Evolutionary conservation across 2,797 vertebrate genomes (phyloP).

Genomic region (Eospalax fontanierii): DNA sequence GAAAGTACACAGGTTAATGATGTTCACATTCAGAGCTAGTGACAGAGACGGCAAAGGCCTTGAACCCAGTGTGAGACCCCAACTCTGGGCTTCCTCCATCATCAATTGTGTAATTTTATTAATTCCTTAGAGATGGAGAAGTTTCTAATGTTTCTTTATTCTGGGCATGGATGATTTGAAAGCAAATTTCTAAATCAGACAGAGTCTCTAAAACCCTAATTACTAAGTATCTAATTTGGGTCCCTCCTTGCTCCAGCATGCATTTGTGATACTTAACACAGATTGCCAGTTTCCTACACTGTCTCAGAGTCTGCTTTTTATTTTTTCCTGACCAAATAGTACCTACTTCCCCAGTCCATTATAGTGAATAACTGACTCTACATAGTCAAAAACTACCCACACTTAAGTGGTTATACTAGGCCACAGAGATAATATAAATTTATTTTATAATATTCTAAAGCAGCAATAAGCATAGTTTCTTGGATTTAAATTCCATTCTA

Average conservation of each 20-base stretch:
- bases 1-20: not conserved
- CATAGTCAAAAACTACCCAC: not conserved
- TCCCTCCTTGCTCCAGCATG: not conserved
- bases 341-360: not conserved
- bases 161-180: not conserved
- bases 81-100: not conserved
- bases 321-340: not conserved
- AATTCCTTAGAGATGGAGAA: not conserved
- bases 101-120: not conserved
- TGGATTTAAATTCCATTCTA: constrained; percentile 26
- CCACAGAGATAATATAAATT: not conserved
- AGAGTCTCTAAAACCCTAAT: not conserved
- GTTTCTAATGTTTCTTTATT: not conserved
- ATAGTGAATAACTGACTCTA: not conserved
- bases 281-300: not conserved
- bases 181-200: not conserved
- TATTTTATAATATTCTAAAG: not conserved
- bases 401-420: not conserved
- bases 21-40: not conserved
- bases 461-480: constrained; percentile 42
- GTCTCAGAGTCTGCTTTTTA: not conserved
- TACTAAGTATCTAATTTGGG: not conserved
- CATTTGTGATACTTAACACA: not conserved
- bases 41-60: not conserved
- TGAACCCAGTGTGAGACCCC: not conserved